Evolutionary conservation across 1,140 invertebrate genomes (phyloP).

Genomic region (Aphelenchoides fujianensis): DNA sequence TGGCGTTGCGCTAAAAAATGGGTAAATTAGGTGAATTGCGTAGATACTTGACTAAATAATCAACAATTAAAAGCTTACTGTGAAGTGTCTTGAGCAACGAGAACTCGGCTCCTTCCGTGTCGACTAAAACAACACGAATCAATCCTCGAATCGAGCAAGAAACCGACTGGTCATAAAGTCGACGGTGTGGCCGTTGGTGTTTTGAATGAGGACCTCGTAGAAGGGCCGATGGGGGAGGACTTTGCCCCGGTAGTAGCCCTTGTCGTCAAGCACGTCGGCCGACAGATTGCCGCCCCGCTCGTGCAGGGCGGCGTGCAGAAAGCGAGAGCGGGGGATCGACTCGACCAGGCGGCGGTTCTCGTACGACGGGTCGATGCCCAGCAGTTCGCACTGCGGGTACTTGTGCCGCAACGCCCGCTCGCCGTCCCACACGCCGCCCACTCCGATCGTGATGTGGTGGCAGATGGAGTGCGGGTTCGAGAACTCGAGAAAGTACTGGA

Average conservation of each 20-base stretch:
- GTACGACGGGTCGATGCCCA: not conserved
- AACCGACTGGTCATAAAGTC: not conserved
- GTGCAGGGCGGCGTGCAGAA: not conserved
- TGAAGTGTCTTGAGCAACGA: not conserved
- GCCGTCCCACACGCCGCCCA: conserved; percentile 2
- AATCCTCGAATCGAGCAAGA: not conserved
- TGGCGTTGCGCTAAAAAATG: not conserved
- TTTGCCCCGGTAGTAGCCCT: not conserved
- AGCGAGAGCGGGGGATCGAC: not conserved
- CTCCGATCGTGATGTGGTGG: not conserved
- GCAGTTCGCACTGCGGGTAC: not conserved
- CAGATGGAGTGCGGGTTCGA: not conserved
- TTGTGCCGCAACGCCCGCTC: not conserved
- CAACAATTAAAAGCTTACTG: conserved; percentile 2
- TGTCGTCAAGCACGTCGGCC: not conserved
- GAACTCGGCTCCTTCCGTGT: conserved; percentile 15
- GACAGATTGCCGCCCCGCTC: not conserved
- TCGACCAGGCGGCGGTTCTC: not conserved
- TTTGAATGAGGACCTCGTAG: conserved; percentile 8
- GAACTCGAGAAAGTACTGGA: conserved; percentile 16
- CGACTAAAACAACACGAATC: not conserved
- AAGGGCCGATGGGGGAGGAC: not conserved
- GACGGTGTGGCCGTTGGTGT: not conserved
- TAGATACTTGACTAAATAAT: too few species aligned
- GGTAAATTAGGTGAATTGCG: not conserved